Base-by-base conservation (phyloP, 2,113 vertebrate genomes). In the Megaleporinus macrocephalus region DNA sequence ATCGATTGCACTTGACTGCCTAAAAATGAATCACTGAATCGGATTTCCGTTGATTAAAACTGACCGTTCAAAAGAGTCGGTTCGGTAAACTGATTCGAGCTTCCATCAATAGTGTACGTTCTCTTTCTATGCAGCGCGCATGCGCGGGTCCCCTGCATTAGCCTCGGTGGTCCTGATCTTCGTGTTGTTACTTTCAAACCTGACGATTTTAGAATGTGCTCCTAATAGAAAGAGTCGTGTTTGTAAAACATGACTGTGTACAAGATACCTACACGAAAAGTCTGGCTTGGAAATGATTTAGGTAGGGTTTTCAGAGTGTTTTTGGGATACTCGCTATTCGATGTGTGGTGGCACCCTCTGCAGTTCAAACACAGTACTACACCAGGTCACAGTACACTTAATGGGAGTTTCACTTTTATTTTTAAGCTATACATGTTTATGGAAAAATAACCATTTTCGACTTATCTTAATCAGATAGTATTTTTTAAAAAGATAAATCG, bases 311-410 rank as follows among this genome's bases (percentile, higher is more conserved):
- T 5, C 41, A 11, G 4, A 44, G 41, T 4, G 66, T 44, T 15
- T 44, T 27, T 26, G 44, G 30, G 27, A 66, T 47, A 27, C 12
- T 53, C 7, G 11, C 27, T 10, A 30, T 26, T 16, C 20, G 63
- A 55, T n/a, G 77, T 27, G 30, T 51, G 30, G n/a, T 14, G 5
- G 77, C 77, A 65, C 77, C 44, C 65, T 70, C 77, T 70, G 30
- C 77, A 41, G 77, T 20, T 49, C 30, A 10, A 26, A 15, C n/a
- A 26, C 57, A 61, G 11, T 26, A 59, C n/a, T 22, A 59, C 55
- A 24, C 22, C 55, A 11, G 10, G 26, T 4, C 22, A 11, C 57
- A 5, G n/a, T 57, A 57, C 0, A 57, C 20, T 55, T 2, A 55
- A 55, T 9, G 7, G 53, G 53, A 55, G 1, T 1, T 49, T 4